Base-by-base conservation (phyloP, 2,888 invertebrate species). In the Eumerus sabulonum region DNA sequence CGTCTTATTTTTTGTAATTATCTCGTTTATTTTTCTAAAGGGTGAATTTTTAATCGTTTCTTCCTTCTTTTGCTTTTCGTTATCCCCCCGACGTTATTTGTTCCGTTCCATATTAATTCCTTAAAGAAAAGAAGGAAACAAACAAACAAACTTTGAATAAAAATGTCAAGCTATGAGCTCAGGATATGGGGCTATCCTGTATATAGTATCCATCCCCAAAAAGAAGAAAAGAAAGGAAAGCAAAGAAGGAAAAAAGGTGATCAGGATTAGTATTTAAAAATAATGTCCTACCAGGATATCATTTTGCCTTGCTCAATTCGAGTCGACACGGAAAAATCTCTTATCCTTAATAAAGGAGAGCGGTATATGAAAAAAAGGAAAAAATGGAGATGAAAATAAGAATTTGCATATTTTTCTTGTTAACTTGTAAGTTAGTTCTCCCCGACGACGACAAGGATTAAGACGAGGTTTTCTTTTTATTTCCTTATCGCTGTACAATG, bases 241-340 rank as follows among this genome's bases (percentile, higher is more conserved):
- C 57, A 57, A 63, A 59, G 45, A 42, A 64, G 84, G 84, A 86
- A 86, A 84, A 87, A 87, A 87, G 86, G 87, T 86, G 87, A 85
- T 87, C 86, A 86, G 86, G 86, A 86, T 86, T 87, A 86, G 87
- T 86, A 86, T 87, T 86, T 87, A 85, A 86, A 79, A 87, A 87
- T 86, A 86, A 86, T 86, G 86, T 87, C 87, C 87, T 87, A 86
- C 87, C 86, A 86, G 85, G 87, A 86, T 86, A 87, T 87, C 85
- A 86, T 84, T 87, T 84, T 83, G 82, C 84, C 82, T 79, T 64
- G 12, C 48, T 53, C 51, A 54, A 71, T 62, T 42, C 57, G 53
- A 53, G 53, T 14, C 48, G 48, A 45, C 40, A 57, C 27, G 44
- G 16, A 66, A 72, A 67, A 66, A 45, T 51, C 36, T 56, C 48